A percentile compares a stretch with the other conserved stretches of the same genome.
These are phyloP conservation scores for Ophiothrix spiculata DNA, from an alignment of 35 echinoderm and acorn worm genomes.

Conservation along the genomic window DNA sequence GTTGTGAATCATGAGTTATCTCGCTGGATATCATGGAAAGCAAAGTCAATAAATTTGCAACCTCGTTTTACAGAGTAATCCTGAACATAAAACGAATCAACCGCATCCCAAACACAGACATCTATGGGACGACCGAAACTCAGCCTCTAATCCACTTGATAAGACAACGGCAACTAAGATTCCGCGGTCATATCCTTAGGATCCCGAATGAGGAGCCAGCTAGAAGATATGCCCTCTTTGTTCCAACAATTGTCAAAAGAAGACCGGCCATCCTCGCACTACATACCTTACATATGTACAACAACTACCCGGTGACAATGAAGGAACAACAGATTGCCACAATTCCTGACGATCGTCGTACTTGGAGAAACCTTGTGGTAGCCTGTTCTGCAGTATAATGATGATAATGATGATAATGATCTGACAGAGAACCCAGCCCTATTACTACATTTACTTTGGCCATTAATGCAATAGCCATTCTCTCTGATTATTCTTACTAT, in stretches of 20 bases:
- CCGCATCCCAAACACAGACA: neutral
- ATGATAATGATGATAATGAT: too few relatives aligned
- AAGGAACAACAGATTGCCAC: too few relatives aligned
- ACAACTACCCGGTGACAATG: too few relatives aligned
- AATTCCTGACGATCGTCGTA: too few relatives aligned
- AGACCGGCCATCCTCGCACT: too few relatives aligned
- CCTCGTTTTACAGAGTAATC: constrained; percentile 13
- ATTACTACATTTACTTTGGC: too few relatives aligned
- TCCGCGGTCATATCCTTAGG: constrained; percentile 6
- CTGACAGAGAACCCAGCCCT: too few relatives aligned
- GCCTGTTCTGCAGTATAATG: too few relatives aligned
- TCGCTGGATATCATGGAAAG: constrained; percentile 24
- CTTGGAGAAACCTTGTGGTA: too few relatives aligned
- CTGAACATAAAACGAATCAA: constrained; percentile 8
- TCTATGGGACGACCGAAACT: neutral
- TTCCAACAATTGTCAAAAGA: neutral
- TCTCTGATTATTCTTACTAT: too few relatives aligned
- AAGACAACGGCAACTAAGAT: constrained; percentile 7
- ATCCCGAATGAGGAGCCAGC: neutral
- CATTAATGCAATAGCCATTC: too few relatives aligned
- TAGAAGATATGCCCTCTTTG: neutral
- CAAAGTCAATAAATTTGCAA: constrained; percentile 26
- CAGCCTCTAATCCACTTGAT: neutral
- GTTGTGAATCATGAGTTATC: constrained; percentile 17
- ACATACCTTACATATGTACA: too few relatives aligned